These are phyloP conservation scores for Copsychus sechellarum DNA, from an alignment of 2,113 vertebrate species.

Conservation along the genomic window DNA sequence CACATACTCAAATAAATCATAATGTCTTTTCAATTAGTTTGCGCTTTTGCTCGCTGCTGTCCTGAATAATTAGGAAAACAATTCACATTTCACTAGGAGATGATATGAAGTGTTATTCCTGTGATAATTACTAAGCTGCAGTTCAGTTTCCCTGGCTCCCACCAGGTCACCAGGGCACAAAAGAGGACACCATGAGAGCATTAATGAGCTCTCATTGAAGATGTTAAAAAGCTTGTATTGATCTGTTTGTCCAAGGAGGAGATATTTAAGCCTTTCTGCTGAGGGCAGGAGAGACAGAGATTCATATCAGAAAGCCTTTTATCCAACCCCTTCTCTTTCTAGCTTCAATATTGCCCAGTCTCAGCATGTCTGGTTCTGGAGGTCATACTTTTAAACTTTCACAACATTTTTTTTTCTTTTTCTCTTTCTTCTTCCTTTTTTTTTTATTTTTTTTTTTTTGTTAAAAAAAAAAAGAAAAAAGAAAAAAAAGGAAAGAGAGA, in stretches of 20 bases:
- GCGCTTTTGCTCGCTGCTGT: slow-evolving; percentile 72
- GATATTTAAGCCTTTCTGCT: slow-evolving; percentile 92
- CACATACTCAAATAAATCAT: slow-evolving; percentile 71
- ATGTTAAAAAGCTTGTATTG: slow-evolving; percentile 93
- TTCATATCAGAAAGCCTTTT: slow-evolving; percentile 93
- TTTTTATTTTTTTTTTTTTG: background rate
- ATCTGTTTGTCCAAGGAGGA: slow-evolving; percentile 96
- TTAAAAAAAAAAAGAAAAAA: background rate
- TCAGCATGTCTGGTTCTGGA: slow-evolving; percentile 80
- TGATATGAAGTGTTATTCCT: slow-evolving; percentile 76
- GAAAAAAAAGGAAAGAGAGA: background rate
- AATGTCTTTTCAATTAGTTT: slow-evolving; percentile 79
- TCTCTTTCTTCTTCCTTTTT: background rate
- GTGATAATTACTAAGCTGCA: slow-evolving; percentile 82
- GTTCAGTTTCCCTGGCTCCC: slow-evolving; percentile 83
- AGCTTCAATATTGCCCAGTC: slow-evolving; percentile 83
- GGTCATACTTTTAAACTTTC: slow-evolving; percentile 81
- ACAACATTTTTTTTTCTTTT: background rate
- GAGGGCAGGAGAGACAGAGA: slow-evolving; percentile 86
- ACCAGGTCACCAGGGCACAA: slow-evolving; percentile 85
- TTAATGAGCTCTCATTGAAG: slow-evolving; percentile 95
- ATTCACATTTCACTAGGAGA: slow-evolving; percentile 75
- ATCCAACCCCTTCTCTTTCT: slow-evolving; percentile 82
- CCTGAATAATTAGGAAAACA: slow-evolving; percentile 83
- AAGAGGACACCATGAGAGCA: slow-evolving; percentile 87